Evolutionary conservation across 1,140 invertebrate genomes (phyloP).

Genomic region (Neuroterus valhalla): DNA sequence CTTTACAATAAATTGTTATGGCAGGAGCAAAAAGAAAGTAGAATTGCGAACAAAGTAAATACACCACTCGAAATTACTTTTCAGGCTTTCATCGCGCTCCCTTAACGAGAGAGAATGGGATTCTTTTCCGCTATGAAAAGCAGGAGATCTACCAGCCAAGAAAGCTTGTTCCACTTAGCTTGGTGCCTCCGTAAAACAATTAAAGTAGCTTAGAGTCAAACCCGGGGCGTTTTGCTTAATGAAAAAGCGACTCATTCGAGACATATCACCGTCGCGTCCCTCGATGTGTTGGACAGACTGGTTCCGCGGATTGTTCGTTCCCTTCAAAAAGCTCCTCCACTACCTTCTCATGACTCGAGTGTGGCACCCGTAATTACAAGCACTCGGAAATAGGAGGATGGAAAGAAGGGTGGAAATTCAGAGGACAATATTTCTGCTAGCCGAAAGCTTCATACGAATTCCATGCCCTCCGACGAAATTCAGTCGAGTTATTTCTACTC

Average conservation of each 20-base stretch:
- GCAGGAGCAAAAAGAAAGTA: conserved; percentile 32
- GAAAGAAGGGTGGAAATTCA: not conserved
- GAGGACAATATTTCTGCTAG: conserved; percentile 33
- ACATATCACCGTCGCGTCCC: conserved; percentile 22
- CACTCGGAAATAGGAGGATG: not conserved
- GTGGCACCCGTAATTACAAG: no score
- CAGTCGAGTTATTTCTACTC: not conserved
- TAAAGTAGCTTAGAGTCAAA: conserved; percentile 45
- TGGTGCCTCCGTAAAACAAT: conserved; percentile 52
- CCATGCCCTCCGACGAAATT: conserved; percentile 9
- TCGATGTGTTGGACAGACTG: conserved; percentile 34
- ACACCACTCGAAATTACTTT: conserved; percentile 34
- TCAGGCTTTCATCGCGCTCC: conserved; percentile 32
- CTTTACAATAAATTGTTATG: conserved; percentile 35
- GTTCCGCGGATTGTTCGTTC: conserved; percentile 38
- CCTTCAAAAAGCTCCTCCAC: no score
- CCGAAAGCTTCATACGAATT: conserved; percentile 1
- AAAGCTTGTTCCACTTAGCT: conserved; percentile 52
- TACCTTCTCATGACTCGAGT: no score
- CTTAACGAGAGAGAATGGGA: conserved; percentile 23
- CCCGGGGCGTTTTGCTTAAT: conserved; percentile 51
- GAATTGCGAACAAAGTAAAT: conserved; percentile 27
- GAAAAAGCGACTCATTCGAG: conserved; percentile 48
- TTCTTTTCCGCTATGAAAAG: conserved; percentile 30
- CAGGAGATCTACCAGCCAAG: conserved; percentile 34